Base-by-base conservation (phyloP, 2,888 invertebrate genomes). In the Anthophora plumipes region DNA sequence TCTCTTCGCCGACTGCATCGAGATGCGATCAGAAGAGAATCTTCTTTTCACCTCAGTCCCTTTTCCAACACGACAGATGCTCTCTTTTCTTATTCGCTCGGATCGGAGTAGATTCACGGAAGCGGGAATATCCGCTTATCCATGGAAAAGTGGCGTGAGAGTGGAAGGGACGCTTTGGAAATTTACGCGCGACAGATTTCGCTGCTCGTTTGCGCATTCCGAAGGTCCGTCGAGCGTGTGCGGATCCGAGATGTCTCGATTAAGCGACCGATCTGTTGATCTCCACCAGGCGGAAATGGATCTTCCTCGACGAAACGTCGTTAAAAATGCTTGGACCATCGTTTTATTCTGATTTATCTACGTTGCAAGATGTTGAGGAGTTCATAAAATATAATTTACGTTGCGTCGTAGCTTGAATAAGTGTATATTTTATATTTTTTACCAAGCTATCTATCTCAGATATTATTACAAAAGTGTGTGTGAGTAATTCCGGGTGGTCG, bases 151-250 rank as follows among this genome's bases (percentile, higher is more conserved):
- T 46, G 60, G 39, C 37, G 63, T 39, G 50, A 12, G 5, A 17
- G 69, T n/a, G n/a, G n/a, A n/a, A 46, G 7, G 50, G 20, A 11
- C 43, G 77, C 71, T 74, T 75, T 71, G 61, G 69, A 84, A 85
- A 87, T 87, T 87, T 85, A 87, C 88, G 87, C 88, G 85, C 87
- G 73, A 87, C 79, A 82, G 82, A 78, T 88, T 88, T 82, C 61
- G 84, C 77, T 87, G 75, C 85, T 87, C 86, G 86, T 87, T 87
- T 87, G 78, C 76, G 70, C 57, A 59, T 60, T n/a, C n/a, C 78
- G 82, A 82, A 74, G 80, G 39, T 85, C 73, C 66, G n/a, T 79
- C 67, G 82, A 80, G 86, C 86, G 86, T 82, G 86, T 82, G 64
- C 66, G 77, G 64, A 75, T 85, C n/a, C 82, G 72, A 77, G 83